phyloP scores from a whole-genome alignment of 1,140 invertebrate genomes.

The Phymorhynchus buccinoides region DNA sequence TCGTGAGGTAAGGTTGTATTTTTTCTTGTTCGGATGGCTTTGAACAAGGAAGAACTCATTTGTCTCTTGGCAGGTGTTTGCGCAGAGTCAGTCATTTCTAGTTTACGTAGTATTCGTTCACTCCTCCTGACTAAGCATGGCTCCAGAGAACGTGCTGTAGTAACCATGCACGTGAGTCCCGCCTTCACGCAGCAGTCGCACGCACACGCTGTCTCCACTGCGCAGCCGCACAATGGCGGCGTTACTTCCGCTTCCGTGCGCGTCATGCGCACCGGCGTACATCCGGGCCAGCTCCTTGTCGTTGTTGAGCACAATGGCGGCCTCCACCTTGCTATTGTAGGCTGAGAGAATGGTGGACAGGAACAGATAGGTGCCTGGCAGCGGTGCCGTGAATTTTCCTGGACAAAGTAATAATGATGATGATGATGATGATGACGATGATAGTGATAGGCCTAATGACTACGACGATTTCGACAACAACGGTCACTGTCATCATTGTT shows the following conservation, averaged over 20 bases:
- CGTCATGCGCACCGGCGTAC: constrained; percentile 55
- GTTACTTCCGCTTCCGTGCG: constrained; percentile 55
- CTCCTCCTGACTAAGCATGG: constrained; percentile 36
- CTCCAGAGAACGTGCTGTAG: constrained; percentile 55
- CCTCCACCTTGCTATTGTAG: constrained; percentile 56
- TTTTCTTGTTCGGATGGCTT: neutral
- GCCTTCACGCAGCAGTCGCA: constrained; percentile 48
- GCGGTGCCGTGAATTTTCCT: constrained; percentile 48
- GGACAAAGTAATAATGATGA: too few species aligned
- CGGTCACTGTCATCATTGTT: too few species aligned
- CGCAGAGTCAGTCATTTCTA: neutral
- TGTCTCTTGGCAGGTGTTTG: neutral
- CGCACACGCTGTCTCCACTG: constrained; percentile 50
- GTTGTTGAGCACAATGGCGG: constrained; percentile 53
- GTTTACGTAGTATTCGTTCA: neutral
- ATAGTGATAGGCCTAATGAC: too few species aligned
- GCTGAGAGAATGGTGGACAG: constrained; percentile 50
- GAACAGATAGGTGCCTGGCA: constrained; percentile 49
- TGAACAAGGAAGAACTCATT: neutral
- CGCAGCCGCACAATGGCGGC: constrained; percentile 46
- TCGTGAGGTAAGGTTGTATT: neutral
- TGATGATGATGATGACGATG: too few species aligned
- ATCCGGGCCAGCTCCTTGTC: constrained; percentile 55
- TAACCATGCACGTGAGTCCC: constrained; percentile 55
- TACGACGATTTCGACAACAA: too few species aligned